A percentile compares a stretch with the other conserved stretches of the same genome.
Conservation (phyloP, 2,888 invertebrate genomes). For the Amiota communis region DNA sequence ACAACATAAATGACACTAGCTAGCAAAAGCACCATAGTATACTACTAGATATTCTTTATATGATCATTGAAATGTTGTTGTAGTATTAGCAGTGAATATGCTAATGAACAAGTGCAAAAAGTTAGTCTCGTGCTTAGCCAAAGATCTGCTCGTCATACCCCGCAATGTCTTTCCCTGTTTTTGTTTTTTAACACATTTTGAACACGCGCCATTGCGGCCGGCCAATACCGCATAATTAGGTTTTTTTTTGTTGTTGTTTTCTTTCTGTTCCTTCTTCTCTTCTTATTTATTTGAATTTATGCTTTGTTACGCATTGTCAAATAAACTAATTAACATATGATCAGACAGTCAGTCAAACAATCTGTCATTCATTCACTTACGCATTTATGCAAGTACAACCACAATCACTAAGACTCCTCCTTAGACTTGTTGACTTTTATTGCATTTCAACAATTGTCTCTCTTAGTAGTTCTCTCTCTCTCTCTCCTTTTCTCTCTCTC, state of each 20-base stretch:
- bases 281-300: neutral
- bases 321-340: too few relatives aligned
- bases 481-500: neutral
- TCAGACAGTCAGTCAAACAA: conserved; percentile 32
- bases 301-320: conserved; percentile 25
- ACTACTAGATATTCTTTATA: too few relatives aligned
- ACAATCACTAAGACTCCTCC: too few relatives aligned
- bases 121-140: conserved; percentile 23
- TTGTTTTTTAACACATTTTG: too few relatives aligned
- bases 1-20: neutral
- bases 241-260: conserved; percentile 10
- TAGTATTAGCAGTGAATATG: too few relatives aligned
- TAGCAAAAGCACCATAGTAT: neutral
- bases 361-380: conserved; percentile 3
- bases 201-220: too few relatives aligned
- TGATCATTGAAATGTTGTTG: too few relatives aligned
- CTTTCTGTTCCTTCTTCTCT: conserved; percentile 8
- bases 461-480: neutral
- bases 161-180: too few relatives aligned
- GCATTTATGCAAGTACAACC: neutral
- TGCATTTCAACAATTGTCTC: neutral
- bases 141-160: neutral
- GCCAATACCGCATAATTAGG: neutral
- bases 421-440: neutral
- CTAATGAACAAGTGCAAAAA: conserved; percentile 22